Conservation (phyloP, 2,888 invertebrate species). For the Erannis defoliaria region DNA sequence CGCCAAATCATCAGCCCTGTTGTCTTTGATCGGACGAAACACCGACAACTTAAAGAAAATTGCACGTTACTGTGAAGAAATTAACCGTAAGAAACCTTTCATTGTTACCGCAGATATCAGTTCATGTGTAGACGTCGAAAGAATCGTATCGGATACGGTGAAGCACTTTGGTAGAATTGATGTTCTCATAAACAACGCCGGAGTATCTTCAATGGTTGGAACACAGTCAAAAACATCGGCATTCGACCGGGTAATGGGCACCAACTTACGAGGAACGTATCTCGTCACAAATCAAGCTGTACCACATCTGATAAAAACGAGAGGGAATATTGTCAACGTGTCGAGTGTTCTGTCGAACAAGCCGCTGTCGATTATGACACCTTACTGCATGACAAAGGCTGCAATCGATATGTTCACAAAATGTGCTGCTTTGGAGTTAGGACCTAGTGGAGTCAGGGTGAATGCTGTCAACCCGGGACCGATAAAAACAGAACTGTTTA, state of each 20-base stretch:
- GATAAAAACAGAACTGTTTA: slow-evolving; percentile 68
- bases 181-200: slow-evolving; percentile 73
- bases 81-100: slow-evolving; percentile 60
- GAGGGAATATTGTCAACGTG: slow-evolving; percentile 71
- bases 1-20: slow-evolving; percentile 63
- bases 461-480: slow-evolving; percentile 75
- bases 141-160: slow-evolving; percentile 63
- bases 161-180: slow-evolving; percentile 63
- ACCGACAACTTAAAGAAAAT: slow-evolving; percentile 62
- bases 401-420: slow-evolving; percentile 74
- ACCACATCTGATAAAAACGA: slow-evolving; percentile 62
- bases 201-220: slow-evolving; percentile 57
- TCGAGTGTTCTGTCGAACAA: slow-evolving; percentile 67
- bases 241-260: slow-evolving; percentile 66
- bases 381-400: slow-evolving; percentile 76
- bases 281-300: slow-evolving; percentile 61
- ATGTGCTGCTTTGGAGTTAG: slow-evolving; percentile 68
- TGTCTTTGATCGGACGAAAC: slow-evolving; percentile 69
- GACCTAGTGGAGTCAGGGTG: slow-evolving; percentile 67
- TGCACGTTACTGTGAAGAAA: slow-evolving; percentile 60
- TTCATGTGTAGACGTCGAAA: slow-evolving; percentile 59
- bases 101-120: slow-evolving; percentile 68
- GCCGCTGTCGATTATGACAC: slow-evolving; percentile 60
- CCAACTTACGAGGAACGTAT: slow-evolving; percentile 71
- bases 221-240: slow-evolving; percentile 55